phyloP scores from a whole-genome alignment of 1,140 invertebrate genomes.

The Tetramorium alpestre region DNA sequence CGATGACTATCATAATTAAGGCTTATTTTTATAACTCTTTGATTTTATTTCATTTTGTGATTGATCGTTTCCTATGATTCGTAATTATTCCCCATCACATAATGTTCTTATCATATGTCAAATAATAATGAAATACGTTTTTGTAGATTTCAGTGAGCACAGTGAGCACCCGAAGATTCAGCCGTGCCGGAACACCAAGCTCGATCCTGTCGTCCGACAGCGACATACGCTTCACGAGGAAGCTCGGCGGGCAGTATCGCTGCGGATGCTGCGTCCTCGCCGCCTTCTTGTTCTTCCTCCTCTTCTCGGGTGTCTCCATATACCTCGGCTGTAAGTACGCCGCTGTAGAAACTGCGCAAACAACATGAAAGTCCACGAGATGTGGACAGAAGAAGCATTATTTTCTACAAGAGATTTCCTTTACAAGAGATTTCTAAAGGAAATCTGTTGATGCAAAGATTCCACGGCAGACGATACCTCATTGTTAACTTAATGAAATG shows the following conservation, averaged over 20 bases:
- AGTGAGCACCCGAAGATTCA: slow-evolving; percentile 84
- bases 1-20: not conserved
- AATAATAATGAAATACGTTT: not conserved
- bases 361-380: not conserved
- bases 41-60: not conserved
- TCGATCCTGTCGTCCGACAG: slow-evolving; percentile 93
- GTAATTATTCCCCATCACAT: not conserved
- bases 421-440: not conserved
- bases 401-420: not conserved
- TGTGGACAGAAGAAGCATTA: not conserved
- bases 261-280: slow-evolving; percentile 94
- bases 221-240: slow-evolving; percentile 94
- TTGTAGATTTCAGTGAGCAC: slow-evolving; percentile 85
- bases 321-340: slow-evolving; percentile 94
- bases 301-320: slow-evolving; percentile 92
- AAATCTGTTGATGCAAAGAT: not conserved
- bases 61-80: not conserved
- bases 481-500: not conserved
- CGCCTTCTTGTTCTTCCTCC: slow-evolving; percentile 92
- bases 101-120: no score
- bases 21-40: not conserved
- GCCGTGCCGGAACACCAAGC: slow-evolving; percentile 88
- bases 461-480: not conserved
- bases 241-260: slow-evolving; percentile 91
- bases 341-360: not conserved